Base-by-base conservation (phyloP, 2,797 vertebrate genomes). In the Lates japonicus region DNA sequence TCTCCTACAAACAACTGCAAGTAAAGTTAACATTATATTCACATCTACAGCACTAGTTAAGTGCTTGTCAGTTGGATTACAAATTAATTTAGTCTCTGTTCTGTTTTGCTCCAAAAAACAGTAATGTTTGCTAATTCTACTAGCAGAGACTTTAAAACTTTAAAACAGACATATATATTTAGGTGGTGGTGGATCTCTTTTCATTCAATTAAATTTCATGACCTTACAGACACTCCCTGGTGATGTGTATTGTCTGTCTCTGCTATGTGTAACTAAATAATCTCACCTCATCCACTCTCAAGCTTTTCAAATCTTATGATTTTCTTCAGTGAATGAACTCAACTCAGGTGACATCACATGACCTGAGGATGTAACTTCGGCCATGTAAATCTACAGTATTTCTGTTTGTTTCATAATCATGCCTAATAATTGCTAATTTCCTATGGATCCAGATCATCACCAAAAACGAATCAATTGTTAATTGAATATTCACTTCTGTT, bases 391-490 rank as follows among this genome's bases (percentile, higher is more conserved):
- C 52, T 25, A 25, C 12, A 54, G 22, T 49, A 49, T 11, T n/a
- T 25, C 31, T 11, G n/a, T 68, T 63, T 54, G 19, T 46, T 20
- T 41, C 3, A 1, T 39, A 52, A 41, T 44, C 7, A 42, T 20
- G 3, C 55, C 42, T 37, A n/a, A 52, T 65, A 42, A 33, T 37
- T 19, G 3, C 31, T 17, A 5, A 62, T 31, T 54, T 51, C 22
- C 4, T 39, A 16, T 46, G 48, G 25, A 37, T 60, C 9, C 22
- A 49, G 46, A 75, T 76, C 29, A 68, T 19, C 14, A 62, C 42
- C 16, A 8, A 44, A 76, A 13, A 49, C 49, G 4, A 25, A 25
- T 3, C 0, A 62, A 63, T 14, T 76, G 20, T 72, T 61, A 31
- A 3, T 12, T 31, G 5, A 74, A 63, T 64, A 37, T 49, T 62